phyloP scores from a whole-genome alignment of 1,140 invertebrate genomes.

The Xylocopa sonorina region DNA sequence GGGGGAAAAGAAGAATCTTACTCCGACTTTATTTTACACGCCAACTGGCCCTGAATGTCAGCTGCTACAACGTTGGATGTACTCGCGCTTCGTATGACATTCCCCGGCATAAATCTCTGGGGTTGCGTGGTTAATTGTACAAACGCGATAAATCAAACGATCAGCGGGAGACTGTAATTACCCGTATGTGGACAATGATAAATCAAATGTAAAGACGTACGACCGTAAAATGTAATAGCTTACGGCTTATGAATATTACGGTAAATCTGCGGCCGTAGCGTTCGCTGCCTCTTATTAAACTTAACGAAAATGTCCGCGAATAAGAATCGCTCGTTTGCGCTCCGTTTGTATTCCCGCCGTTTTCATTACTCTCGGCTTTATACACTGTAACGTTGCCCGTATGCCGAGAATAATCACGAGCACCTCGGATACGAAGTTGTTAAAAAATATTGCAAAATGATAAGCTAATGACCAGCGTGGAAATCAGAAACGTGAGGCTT shows the following conservation, averaged over 20 bases:
- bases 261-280: slow-evolving; percentile 16
- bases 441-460: neutral
- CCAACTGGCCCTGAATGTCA: slow-evolving; percentile 44
- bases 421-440: neutral
- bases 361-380: neutral
- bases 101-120: slow-evolving; percentile 52
- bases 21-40: slow-evolving; percentile 44
- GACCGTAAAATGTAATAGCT: slow-evolving; percentile 65
- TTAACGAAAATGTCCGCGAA: neutral
- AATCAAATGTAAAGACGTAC: slow-evolving; percentile 63
- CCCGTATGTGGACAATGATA: slow-evolving; percentile 63
- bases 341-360: neutral
- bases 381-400: neutral
- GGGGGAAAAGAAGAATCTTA: neutral
- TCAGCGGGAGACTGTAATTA: slow-evolving; percentile 65
- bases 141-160: slow-evolving; percentile 66
- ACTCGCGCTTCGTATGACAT: slow-evolving; percentile 30
- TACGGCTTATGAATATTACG: slow-evolving; percentile 37
- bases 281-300: slow-evolving; percentile 8
- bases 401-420: neutral
- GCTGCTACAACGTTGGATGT: slow-evolving; percentile 29
- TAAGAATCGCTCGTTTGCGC: neutral
- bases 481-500: too few species aligned
- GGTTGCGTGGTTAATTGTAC: slow-evolving; percentile 63
- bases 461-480: neutral